Base-by-base conservation (phyloP, 2,113 vertebrate species). In the Lasiurus borealis region DNA sequence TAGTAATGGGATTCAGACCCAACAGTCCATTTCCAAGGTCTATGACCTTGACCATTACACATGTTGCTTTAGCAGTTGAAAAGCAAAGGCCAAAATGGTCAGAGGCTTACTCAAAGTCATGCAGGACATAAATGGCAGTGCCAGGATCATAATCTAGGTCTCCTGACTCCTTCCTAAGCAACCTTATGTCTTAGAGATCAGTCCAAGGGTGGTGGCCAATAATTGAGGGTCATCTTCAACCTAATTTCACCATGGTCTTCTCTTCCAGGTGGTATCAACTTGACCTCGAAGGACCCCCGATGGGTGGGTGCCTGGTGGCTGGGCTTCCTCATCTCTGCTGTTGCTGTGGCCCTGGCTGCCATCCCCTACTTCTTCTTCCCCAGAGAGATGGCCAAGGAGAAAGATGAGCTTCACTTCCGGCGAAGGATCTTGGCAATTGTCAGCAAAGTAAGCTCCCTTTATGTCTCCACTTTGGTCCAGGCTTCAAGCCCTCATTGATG, bases 241-340 rank as follows among this genome's bases (percentile, higher is more conserved):
- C 50, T 72, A 69, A 95, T 0, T 4, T 80, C 81, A 40, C 27
- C n/a, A 8, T 54, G 19, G 0, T 90, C 78, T 88, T 96, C 68
- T 71, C 50, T 97, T 98, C 19, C 97, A 99, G 99, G 96, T 0
- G 69, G 98, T 9, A 98, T 99, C 44, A 13, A 75, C 36, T 84
- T 99, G 77, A 97, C 98, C 0, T 90, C 73, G 0, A 93, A 59
- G 36, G 99, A 99, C 96, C 99, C 99, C 0, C 98, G 99, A 36
- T 99, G 99, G 99, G 99, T 99, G 0, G 99, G 99, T 0, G 99
- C 99, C 93, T 99, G 99, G 99, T 99, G 99, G 99, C 98, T 99
- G 0, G 99, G 99, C 3, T 99, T 99, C 98, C 98, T 99, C 40
- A 88, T 99, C 14, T 98, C 99, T 0, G 98, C 99, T 25, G 98